A percentile compares a stretch with the other conserved stretches of the same genome.
Conservation (phyloP, 2,888 invertebrate genomes). For the Trissoscelio sp. region DNA sequence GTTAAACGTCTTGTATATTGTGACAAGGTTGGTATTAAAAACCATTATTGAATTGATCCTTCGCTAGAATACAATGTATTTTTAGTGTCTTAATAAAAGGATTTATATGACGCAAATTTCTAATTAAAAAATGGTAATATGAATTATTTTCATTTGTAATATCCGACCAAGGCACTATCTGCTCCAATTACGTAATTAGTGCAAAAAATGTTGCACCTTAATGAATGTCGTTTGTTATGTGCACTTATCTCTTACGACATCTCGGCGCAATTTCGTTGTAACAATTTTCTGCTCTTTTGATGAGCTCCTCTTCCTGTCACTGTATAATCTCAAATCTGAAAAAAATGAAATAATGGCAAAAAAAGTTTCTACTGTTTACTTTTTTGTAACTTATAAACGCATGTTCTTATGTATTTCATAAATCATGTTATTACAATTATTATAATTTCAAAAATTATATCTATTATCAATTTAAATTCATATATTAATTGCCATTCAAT, state of each 20-base stretch:
- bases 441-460: no score
- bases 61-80: background rate
- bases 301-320: conserved; percentile 46
- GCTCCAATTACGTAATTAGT: conserved; percentile 38
- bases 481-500: background rate
- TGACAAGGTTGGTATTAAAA: conserved; percentile 17
- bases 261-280: conserved; percentile 37
- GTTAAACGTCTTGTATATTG: background rate
- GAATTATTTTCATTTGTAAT: conserved; percentile 16
- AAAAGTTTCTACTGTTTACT: background rate
- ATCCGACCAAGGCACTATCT: background rate
- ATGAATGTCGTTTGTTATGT: conserved; percentile 40
- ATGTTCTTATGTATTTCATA: background rate
- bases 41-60: background rate
- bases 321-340: conserved; percentile 27
- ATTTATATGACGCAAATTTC: background rate
- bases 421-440: background rate
- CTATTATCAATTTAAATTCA: no score
- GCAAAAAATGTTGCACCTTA: conserved; percentile 31
- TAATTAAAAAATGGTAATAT: conserved; percentile 14
- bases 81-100: conserved; percentile 5
- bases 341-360: background rate
- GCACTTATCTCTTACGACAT: conserved; percentile 47
- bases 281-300: conserved; percentile 44
- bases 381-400: background rate